Evolutionary conservation across 1,140 invertebrate genomes (phyloP), one percentile per base, ranked within the genome.

Genomic region (Brachionus sp.): DNA sequence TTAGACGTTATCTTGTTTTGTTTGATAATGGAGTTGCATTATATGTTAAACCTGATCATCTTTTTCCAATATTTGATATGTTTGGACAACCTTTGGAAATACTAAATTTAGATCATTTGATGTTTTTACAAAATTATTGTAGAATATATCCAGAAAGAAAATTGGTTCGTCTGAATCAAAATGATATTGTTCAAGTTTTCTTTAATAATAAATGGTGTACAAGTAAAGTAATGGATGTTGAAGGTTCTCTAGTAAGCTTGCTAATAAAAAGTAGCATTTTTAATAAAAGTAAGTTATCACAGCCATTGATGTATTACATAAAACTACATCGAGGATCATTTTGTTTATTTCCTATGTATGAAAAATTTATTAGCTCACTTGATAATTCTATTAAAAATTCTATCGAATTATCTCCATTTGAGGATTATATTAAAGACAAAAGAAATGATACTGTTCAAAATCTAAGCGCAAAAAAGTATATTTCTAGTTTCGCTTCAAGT

Each of bases 71-170:
- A 16, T 68, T 68, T 33, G 57, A 83, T 9, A 37, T 68, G 19
- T 83, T 66, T 50, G 66, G 42, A 29, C 42, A 35, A 37, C 57
- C 80, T 16, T 35, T 37, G 1, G 80, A 70, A 0, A 10, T 33
- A 9, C 25, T 68, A 7, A 37, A 83, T 16, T 39, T 35, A 9
- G 64, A 83, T 42, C 80, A 83, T 5, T 66, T 68, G 2, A 66
- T 62, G 29, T 82, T 68, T 70, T 5, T 83, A 3, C 29, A 75
- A 23, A 33, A 53, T 42, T 83, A 83, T 46, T 83, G 70, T 23
- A 35, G 39, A 44, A 12, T 37, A 16, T 83, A 83, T 83, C 82
- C 82, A 6, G 82, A 83, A 37, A 42, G 82, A 19, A 23, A 29
- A n/a, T 73, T 83, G 82, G 37, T 83, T 7, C 42, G 53, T 12